Evolutionary conservation across 2,888 invertebrate genomes (phyloP).

Genomic region (Chrysolina americana): DNA sequence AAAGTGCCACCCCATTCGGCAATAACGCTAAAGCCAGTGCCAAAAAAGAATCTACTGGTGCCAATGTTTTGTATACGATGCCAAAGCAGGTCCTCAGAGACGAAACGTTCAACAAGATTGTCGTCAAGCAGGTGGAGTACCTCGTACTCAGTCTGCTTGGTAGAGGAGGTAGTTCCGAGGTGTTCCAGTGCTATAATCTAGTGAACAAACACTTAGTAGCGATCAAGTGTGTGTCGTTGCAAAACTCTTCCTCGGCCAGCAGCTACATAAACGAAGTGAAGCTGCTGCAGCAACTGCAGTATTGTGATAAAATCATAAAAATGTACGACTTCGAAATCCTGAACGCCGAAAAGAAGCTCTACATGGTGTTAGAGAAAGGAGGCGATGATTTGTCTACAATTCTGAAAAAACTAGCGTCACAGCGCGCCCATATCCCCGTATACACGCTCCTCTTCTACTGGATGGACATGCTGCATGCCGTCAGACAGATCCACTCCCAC

Average conservation of each 20-base stretch:
- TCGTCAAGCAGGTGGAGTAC: constrained; percentile 83
- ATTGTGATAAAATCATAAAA: constrained; percentile 85
- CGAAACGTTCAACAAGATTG: constrained; percentile 69
- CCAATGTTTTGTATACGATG: constrained; percentile 37
- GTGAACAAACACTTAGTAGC: constrained; percentile 76
- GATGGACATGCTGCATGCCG: constrained; percentile 94
- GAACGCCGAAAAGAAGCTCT: constrained; percentile 77
- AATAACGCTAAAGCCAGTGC: background rate
- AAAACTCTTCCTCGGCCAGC: constrained; percentile 80
- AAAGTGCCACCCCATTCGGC: constrained; percentile 1
- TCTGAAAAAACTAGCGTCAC: constrained; percentile 71
- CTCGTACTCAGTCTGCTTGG: constrained; percentile 83
- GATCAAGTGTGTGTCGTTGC: constrained; percentile 87
- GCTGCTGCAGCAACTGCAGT: constrained; percentile 84
- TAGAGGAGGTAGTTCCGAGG: constrained; percentile 92
- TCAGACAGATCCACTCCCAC: constrained; percentile 84
- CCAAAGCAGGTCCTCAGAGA: constrained; percentile 30
- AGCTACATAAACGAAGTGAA: constrained; percentile 93
- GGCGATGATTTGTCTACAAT: constrained; percentile 90
- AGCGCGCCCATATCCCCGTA: constrained; percentile 74
- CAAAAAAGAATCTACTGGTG: constrained; percentile 21
- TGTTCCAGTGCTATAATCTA: constrained; percentile 80
- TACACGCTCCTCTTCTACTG: constrained; percentile 90
- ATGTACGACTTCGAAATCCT: constrained; percentile 87
- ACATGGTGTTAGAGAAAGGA: constrained; percentile 94